These are phyloP conservation scores for Rhea pennata DNA, from an alignment of 2,113 vertebrate genomes.

Conservation along the genomic window DNA sequence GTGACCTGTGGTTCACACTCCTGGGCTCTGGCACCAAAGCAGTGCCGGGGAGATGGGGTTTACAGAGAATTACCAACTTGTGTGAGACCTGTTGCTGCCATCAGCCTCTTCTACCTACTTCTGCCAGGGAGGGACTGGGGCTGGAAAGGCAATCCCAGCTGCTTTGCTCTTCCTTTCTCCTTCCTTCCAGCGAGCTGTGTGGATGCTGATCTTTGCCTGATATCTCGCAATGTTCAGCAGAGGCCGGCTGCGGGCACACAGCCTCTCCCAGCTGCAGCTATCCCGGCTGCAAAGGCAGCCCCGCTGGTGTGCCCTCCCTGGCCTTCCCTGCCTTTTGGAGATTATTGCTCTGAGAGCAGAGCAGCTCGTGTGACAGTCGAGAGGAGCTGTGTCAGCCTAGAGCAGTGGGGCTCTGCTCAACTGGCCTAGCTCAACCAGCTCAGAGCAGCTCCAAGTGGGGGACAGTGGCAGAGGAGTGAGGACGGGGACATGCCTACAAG, in stretches of 20 bases:
- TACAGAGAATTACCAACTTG: neutral
- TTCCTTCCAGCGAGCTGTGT: neutral
- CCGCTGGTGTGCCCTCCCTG: neutral
- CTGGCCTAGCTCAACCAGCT: constrained; percentile 8
- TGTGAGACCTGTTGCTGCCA: neutral
- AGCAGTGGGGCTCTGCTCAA: neutral
- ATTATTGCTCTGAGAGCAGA: neutral
- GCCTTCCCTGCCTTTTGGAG: neutral
- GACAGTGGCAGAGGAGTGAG: neutral
- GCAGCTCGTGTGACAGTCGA: neutral
- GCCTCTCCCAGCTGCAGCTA: neutral
- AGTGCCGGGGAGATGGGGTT: neutral
- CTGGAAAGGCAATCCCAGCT: neutral
- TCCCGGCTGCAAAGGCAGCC: neutral
- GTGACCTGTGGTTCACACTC: neutral
- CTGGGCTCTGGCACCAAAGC: neutral
- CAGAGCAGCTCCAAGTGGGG: neutral
- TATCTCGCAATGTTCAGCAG: accelerated
- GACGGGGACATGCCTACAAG: neutral
- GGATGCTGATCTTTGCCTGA: neutral
- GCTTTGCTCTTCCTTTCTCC: neutral
- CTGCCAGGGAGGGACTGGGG: neutral
- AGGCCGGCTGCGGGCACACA: neutral
- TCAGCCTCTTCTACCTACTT: neutral
- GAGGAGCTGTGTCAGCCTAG: neutral